A percentile compares a stretch with the other conserved stretches of the same genome.
These are phyloP conservation scores for Hydrotaea diabolus DNA, from an alignment of 2,888 invertebrate species.

Conservation along the genomic window DNA sequence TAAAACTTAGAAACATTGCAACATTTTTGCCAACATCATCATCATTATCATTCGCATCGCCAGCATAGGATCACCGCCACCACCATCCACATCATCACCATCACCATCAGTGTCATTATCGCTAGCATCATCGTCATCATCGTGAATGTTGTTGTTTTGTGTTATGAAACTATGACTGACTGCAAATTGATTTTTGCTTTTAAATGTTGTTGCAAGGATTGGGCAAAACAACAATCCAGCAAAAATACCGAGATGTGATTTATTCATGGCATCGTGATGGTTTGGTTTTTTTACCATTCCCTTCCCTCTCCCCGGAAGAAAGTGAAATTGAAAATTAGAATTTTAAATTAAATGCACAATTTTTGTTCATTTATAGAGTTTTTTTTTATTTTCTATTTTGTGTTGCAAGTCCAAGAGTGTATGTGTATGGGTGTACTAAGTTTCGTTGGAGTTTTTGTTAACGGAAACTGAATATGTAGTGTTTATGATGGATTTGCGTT, in stretches of 20 bases:
- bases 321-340: constrained; percentile 59
- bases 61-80: not conserved
- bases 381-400: too few relatives aligned
- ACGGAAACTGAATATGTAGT: not conserved
- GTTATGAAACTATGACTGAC: constrained; percentile 27
- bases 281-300: not conserved
- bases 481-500: constrained; percentile 19
- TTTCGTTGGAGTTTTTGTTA: not conserved
- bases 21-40: not conserved
- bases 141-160: not conserved
- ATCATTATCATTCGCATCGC: constrained; percentile 1
- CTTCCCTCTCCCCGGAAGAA: constrained; percentile 40
- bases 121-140: not conserved
- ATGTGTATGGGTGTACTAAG: not conserved
- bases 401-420: constrained; percentile 8
- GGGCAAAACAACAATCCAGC: not conserved
- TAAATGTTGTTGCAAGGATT: not conserved
- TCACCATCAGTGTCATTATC: not conserved
- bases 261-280: constrained; percentile 31
- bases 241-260: constrained; percentile 28
- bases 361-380: constrained; percentile 23
- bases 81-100: not conserved
- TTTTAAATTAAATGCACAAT: constrained; percentile 57
- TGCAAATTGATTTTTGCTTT: constrained; percentile 55
- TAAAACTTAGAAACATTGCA: not conserved